phyloP scores from a whole-genome alignment of 2,888 invertebrate genomes.

The Ophion slaviceki region DNA sequence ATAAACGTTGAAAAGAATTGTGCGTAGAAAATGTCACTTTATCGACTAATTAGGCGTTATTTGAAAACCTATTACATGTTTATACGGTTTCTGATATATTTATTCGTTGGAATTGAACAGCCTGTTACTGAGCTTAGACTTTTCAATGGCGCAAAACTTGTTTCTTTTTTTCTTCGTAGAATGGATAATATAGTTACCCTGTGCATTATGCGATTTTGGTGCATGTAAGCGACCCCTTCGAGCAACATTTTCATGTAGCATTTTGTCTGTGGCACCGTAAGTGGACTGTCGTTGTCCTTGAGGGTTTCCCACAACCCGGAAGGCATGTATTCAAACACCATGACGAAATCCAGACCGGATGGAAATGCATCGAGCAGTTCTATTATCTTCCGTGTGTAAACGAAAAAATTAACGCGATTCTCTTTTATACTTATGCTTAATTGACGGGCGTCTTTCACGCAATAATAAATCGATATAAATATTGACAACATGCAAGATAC shows the following conservation, averaged over 20 bases:
- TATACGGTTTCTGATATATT: neutral
- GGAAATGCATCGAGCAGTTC: conserved; percentile 95
- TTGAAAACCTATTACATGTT: neutral
- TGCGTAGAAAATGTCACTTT: no score
- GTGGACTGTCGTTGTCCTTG: conserved; percentile 87
- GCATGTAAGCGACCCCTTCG: conserved; percentile 94
- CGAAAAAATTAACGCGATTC: neutral
- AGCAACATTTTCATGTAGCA: conserved; percentile 95
- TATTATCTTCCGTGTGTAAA: conserved; percentile 88
- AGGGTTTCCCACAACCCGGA: conserved; percentile 93
- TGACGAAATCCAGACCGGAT: conserved; percentile 93
- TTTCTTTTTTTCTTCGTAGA: neutral
- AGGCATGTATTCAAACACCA: conserved; percentile 97
- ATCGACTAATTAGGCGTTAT: no score
- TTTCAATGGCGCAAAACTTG: neutral
- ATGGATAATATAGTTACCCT: conserved; percentile 86
- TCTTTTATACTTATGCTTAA: neutral
- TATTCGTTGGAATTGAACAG: neutral
- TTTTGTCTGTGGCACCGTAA: conserved; percentile 92
- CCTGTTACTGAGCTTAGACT: neutral
- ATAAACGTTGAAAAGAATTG: no score
- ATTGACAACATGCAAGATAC: neutral
- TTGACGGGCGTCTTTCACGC: neutral
- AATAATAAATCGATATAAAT: neutral
- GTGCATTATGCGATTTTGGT: conserved; percentile 96